Percentiles rank a stretch among this genome's conserved stretches.
Evolutionary conservation across 2,888 invertebrate genomes (phyloP).

Genomic region (Agrenia bidenticulata): DNA sequence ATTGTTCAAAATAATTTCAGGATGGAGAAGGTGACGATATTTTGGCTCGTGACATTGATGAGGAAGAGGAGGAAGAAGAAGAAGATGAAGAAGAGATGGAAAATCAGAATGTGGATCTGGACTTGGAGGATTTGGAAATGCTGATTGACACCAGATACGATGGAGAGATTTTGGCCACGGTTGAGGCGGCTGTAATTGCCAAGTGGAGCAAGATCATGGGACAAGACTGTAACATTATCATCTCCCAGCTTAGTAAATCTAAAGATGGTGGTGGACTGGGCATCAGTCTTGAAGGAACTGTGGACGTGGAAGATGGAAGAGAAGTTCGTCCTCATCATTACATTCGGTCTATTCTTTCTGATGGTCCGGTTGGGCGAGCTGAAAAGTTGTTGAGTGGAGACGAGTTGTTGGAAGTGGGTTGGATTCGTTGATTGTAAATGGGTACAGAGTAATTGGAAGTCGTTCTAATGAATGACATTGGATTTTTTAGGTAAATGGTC

Average conservation of each 20-base stretch:
- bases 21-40: slow-evolving; percentile 62
- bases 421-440: background rate
- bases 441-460: background rate
- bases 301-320: slow-evolving; percentile 94
- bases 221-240: slow-evolving; percentile 79
- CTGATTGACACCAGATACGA: slow-evolving; percentile 58
- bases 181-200: slow-evolving; percentile 69
- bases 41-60: slow-evolving; percentile 32
- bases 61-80: slow-evolving; percentile 41
- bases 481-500: slow-evolving; percentile 68
- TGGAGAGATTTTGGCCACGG: slow-evolving; percentile 69
- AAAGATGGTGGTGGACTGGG: slow-evolving; percentile 91
- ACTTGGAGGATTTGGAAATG: slow-evolving; percentile 66
- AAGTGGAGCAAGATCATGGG: slow-evolving; percentile 81
- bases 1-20: slow-evolving; percentile 58
- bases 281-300: slow-evolving; percentile 96
- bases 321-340: slow-evolving; percentile 96
- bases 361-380: slow-evolving; percentile 95
- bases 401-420: slow-evolving; percentile 75
- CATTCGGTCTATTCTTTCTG: slow-evolving; percentile 93
- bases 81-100: slow-evolving; percentile 37
- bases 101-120: slow-evolving; percentile 64
- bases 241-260: slow-evolving; percentile 89
- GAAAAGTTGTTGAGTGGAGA: slow-evolving; percentile 88
- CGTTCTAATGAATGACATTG: background rate